Conservation (phyloP, 2,113 vertebrate genomes). For the Hirundichthys speculiger region DNA sequence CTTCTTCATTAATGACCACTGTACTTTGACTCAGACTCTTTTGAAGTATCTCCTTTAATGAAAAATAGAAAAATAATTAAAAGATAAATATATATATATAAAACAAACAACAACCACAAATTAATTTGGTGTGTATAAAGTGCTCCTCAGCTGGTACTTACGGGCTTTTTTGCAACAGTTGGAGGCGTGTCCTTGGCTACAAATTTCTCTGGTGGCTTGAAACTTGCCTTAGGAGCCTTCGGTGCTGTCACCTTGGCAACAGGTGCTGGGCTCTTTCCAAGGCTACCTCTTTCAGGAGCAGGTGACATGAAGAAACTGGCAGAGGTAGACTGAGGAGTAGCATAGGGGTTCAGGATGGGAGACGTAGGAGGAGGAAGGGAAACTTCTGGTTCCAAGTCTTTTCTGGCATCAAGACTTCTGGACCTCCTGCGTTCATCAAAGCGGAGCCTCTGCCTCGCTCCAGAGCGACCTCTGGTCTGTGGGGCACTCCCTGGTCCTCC, state of each 20-base stretch:
- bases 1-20: conserved; percentile 58
- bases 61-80: neutral
- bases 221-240: conserved; percentile 53
- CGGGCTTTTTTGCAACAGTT: conserved; percentile 81
- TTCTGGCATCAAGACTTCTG: conserved; percentile 83
- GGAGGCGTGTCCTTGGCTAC: conserved; percentile 65
- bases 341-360: conserved; percentile 69
- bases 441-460: conserved; percentile 65
- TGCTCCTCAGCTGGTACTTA: conserved; percentile 58
- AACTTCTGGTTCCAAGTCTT: conserved; percentile 41
- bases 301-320: conserved; percentile 29
- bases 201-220: conserved; percentile 61
- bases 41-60: conserved; percentile 84
- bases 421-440: conserved; percentile 83
- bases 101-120: conserved; percentile 1
- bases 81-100: no score
- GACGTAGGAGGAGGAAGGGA: conserved; percentile 34
- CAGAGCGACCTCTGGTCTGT: conserved; percentile 76
- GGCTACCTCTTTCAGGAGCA: conserved; percentile 41
- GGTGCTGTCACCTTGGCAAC: conserved; percentile 60
- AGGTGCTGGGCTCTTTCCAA: conserved; percentile 53
- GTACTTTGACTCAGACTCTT: conserved; percentile 76
- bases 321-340: conserved; percentile 32
- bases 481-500: conserved; percentile 50
- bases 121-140: neutral